Base-by-base conservation (phyloP, 2,888 invertebrate species). In the Coelinius sp. region DNA sequence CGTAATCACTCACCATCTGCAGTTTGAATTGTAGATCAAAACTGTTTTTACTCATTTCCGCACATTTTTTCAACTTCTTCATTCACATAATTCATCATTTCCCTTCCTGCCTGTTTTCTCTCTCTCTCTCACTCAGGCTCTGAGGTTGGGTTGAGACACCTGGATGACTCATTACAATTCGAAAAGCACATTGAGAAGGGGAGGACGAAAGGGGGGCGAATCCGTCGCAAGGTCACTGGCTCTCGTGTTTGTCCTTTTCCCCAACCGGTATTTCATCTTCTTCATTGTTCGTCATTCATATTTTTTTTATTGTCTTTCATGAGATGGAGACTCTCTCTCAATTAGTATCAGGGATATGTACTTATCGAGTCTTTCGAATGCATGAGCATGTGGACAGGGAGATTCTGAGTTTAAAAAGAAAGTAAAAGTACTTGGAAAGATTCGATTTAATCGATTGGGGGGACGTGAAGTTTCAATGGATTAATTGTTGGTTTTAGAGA, bases 401-500 rank as follows among this genome's bases (percentile, higher is more conserved):
- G 41, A 49, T 49, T 8, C 46, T 49, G 46, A 49, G 17, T 5
- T 49, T 8, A 20, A 49, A 20, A 49, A 14, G 17, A 49, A 20
- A 49, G 46, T 49, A 49, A 49, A 49, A 49, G 46, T 49, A 17
- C 17, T 49, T 49, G 46, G 17, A 44, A 49, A 17, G 46, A 49
- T 49, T 8, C n/a, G 20, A 49, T 49, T 1, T 1, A 49, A 49
- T 49, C 17, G 17, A 49, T 20, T 49, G 20, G 6, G 46, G 8
- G 46, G 46, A 49, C 14, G 17, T 49, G 20, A 14, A 14, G 17
- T 17, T 49, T 20, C 17, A 49, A 17, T 0, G 20, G 17, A n/a
- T 41, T 41, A 41, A 41, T 41, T 41, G 41, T n/a, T 1, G 12
- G 41, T n/a, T 12, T 5, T 41, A 41, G 41, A n/a, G 41, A 41